phyloP scores from a whole-genome alignment of 2,797 vertebrate genomes.

The Enoplosus armatus region DNA sequence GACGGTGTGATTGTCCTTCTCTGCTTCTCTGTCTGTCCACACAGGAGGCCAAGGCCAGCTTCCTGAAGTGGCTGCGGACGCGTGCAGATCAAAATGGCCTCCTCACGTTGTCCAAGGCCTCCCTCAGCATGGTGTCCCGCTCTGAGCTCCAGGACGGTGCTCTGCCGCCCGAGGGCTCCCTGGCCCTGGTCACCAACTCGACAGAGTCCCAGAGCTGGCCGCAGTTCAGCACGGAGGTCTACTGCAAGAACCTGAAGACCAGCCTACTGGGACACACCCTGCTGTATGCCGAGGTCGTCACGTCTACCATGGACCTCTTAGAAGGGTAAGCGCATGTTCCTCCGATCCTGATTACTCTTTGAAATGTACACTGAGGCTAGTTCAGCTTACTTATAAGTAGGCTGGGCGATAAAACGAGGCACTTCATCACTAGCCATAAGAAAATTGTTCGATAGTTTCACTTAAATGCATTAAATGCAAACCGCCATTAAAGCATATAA shows the following conservation, averaged over 20 bases:
- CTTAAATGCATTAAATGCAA: no score
- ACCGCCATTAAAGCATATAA: no score
- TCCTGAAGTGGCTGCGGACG: conserved; percentile 85
- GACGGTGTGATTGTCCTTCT: not conserved
- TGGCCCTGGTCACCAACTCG: conserved; percentile 85
- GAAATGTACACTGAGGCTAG: not conserved
- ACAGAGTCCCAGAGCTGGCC: conserved; percentile 76
- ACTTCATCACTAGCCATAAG: no score
- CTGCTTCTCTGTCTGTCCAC: conserved; percentile 16
- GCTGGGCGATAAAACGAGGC: no score
- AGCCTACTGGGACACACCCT: conserved; percentile 86
- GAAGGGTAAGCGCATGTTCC: conserved; percentile 88
- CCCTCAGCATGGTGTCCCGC: conserved; percentile 79
- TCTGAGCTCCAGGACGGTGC: conserved; percentile 60
- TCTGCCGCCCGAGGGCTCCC: conserved; percentile 66
- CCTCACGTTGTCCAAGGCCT: conserved; percentile 78
- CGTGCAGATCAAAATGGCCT: conserved; percentile 77
- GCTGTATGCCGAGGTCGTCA: conserved; percentile 89
- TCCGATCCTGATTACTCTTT: not conserved
- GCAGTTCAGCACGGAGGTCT: conserved; percentile 88
- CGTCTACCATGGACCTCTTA: conserved; percentile 92
- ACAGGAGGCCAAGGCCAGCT: conserved; percentile 72
- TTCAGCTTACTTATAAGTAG: no score
- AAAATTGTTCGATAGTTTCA: no score
- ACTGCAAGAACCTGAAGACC: conserved; percentile 87